Evolutionary conservation across 2,797 vertebrate species (phyloP).

Genomic region (Pseudochirops cupreus): DNA sequence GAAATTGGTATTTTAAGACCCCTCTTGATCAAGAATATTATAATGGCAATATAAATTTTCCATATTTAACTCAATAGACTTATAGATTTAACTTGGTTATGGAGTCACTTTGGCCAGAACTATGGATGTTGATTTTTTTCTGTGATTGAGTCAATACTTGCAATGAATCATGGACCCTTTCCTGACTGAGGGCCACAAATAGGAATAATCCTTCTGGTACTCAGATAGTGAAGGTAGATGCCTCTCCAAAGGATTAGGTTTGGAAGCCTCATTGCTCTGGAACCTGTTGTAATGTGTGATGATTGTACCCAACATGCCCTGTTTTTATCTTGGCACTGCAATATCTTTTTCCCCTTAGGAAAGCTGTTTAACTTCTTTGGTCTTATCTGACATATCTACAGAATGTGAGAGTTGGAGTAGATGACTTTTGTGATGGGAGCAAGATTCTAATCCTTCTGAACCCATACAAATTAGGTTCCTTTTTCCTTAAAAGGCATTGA

Average conservation of each 20-base stretch:
- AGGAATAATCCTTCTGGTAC: background rate
- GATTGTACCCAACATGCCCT: too few relatives aligned
- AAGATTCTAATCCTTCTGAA: background rate
- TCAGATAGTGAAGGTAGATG: background rate
- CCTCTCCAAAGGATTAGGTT: background rate
- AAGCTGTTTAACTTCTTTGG: background rate
- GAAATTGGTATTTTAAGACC: constrained; percentile 28
- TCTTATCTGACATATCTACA: background rate
- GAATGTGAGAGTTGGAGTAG: background rate
- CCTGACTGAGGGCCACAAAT: background rate
- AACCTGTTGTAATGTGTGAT: background rate
- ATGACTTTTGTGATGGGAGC: background rate
- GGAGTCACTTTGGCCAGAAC: constrained; percentile 30
- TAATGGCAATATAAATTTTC: constrained; percentile 16
- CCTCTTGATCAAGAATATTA: constrained; percentile 22
- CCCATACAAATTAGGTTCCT: background rate
- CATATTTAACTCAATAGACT: constrained; percentile 51
- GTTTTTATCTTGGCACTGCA: background rate
- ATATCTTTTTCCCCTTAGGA: background rate
- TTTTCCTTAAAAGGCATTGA: background rate
- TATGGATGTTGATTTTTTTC: constrained; percentile 19
- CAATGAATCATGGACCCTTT: background rate
- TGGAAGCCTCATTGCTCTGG: background rate
- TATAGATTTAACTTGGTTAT: constrained; percentile 10
- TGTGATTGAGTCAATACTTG: constrained; percentile 28